Evolutionary conservation across 2,797 vertebrate genomes (phyloP), one percentile per base, ranked within the genome.

Genomic region (Gallinago stenura): DNA sequence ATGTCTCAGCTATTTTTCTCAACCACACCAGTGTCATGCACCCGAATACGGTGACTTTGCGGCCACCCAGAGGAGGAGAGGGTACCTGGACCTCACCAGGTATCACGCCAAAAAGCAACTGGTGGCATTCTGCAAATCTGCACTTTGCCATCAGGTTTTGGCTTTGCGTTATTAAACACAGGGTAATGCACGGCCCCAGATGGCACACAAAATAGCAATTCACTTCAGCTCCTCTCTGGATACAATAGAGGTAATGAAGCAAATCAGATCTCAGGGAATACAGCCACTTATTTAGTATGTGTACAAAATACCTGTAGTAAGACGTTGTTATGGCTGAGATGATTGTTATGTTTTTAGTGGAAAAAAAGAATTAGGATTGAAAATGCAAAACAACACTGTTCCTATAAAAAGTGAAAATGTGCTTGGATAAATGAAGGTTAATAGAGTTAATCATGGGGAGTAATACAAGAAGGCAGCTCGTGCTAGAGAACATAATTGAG

Each of bases 381-480:
- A 93, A 95, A 25, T 84, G 89, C 66, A 84, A 69, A 91, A 46
- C 79, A 73, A 60, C 19, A 8, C 35, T 1, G 2, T 53, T 88
- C 26, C 37, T 45, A 58, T 60, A 76, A 91, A 70, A 87, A 66
- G 35, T 19, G 57, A 81, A 93, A 94, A 66, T 2, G 3, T 0
- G 1, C 70, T 76, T 70, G 31, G 66, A 45, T 83, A 90, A 96
- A 71, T 58, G 43, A 94, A 95, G 87, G 91, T 93, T 94, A 96
- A 91, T 78, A 61, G 82, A 91, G n/a, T 50, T 86, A 94, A 95
- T 91, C 45, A 57, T 13, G 39, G 35, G 11, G 19, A 90, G 65
- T 46, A 93, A 76, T 69, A 90, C 31, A 76, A 83, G 62, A 58
- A 25, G 13, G 54, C 54, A 81, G 76, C 39, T 96, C 62, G 28